These are phyloP conservation scores for Platysternon megacephalum DNA, from an alignment of 2,113 vertebrate species.

Conservation along the genomic window DNA sequence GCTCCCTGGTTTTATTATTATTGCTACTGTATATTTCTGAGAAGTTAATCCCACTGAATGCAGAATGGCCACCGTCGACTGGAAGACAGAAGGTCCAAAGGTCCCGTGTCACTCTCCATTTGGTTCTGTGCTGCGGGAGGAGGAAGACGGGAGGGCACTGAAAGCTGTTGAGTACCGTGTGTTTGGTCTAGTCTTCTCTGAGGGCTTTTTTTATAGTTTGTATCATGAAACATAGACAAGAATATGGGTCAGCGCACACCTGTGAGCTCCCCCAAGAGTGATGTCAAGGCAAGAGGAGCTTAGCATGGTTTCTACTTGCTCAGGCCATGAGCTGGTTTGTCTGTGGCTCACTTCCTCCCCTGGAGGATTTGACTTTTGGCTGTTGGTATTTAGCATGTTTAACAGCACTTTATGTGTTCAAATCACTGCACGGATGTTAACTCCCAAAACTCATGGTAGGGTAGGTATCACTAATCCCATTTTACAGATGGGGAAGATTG, in stretches of 20 bases:
- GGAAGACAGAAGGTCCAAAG: slow-evolving; percentile 48
- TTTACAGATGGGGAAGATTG: not conserved
- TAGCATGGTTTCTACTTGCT: not conserved
- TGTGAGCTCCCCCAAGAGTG: not conserved
- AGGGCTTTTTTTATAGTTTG: slow-evolving; percentile 45
- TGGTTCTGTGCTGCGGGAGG: slow-evolving; percentile 23
- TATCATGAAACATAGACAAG: slow-evolving; percentile 10
- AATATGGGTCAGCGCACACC: slow-evolving; percentile 28
- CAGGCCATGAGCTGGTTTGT: not conserved
- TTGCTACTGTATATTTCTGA: slow-evolving; percentile 54
- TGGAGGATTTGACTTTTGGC: not conserved
- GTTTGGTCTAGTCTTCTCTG: slow-evolving; percentile 57
- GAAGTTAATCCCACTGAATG: slow-evolving; percentile 70
- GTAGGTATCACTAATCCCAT: not conserved
- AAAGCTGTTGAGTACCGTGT: slow-evolving; percentile 31
- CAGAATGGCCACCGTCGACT: slow-evolving; percentile 58
- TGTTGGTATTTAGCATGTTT: not conserved
- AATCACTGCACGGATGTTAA: not conserved
- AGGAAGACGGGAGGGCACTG: slow-evolving; percentile 36
- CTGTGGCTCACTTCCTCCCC: not conserved
- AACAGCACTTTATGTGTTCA: not conserved
- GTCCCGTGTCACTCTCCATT: slow-evolving; percentile 17
- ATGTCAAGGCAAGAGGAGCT: not conserved
- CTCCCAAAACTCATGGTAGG: too few relatives aligned
- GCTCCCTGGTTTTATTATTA: slow-evolving; percentile 64